These are phyloP conservation scores for Escarpia spicata DNA, from an alignment of 2,888 invertebrate species.

Conservation along the genomic window DNA sequence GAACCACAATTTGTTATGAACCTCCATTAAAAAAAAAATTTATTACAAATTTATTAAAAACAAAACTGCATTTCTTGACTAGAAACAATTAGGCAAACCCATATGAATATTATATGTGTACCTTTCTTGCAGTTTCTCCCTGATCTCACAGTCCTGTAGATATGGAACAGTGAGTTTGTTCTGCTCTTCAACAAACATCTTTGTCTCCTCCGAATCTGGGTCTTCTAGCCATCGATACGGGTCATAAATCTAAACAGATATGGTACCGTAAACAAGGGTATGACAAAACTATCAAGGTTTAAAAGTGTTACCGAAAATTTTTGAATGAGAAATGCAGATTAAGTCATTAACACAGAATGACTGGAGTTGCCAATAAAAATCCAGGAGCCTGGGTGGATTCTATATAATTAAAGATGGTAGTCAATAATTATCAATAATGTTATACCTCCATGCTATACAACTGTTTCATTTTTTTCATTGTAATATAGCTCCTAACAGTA, in stretches of 20 bases:
- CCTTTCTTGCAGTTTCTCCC: conserved; percentile 77
- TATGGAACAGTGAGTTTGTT: conserved; percentile 89
- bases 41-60: too few species aligned
- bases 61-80: too few species aligned
- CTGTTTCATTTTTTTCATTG: too few species aligned
- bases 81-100: not conserved
- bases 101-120: conserved; percentile 38
- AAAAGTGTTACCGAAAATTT: not conserved
- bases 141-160: conserved; percentile 79
- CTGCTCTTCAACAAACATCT: conserved; percentile 87
- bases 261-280: not conserved
- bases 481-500: too few species aligned
- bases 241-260: conserved; percentile 77
- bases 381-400: too few species aligned
- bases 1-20: not conserved
- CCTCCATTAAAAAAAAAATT: not conserved
- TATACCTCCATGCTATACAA: too few species aligned
- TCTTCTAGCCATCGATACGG: conserved; percentile 97
- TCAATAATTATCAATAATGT: too few species aligned
- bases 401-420: too few species aligned
- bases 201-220: conserved; percentile 90
- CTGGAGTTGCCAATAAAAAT: too few species aligned
- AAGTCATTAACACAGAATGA: too few species aligned
- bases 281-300: not conserved
- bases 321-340: too few species aligned